These are phyloP conservation scores for Lasioglossum albipes DNA, from an alignment of 1,140 invertebrate genomes.

Conservation along the genomic window DNA sequence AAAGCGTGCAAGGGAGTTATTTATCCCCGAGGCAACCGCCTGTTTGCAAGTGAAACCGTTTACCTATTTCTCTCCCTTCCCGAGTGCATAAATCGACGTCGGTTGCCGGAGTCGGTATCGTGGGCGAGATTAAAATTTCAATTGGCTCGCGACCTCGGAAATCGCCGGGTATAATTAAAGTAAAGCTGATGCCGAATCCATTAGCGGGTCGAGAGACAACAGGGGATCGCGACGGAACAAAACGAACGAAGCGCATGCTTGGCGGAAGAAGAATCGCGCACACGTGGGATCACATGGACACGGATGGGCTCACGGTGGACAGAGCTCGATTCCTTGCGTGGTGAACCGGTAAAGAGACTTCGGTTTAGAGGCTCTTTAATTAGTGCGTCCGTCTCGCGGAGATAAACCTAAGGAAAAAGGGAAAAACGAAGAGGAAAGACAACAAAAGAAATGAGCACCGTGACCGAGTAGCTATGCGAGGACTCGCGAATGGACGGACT, in stretches of 20 bases:
- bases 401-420: constrained; percentile 22
- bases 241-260: not conserved
- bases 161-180: constrained; percentile 6
- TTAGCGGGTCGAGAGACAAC: not conserved
- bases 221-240: not conserved
- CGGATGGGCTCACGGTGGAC: too few species aligned
- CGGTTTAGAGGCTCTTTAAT: constrained; percentile 56
- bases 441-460: constrained; percentile 45
- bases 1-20: not conserved
- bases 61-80: not conserved
- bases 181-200: not conserved
- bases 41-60: not conserved
- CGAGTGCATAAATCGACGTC: not conserved
- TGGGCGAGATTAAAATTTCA: constrained; percentile 14
- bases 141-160: not conserved
- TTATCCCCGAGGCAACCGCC: not conserved
- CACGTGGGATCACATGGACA: not conserved
- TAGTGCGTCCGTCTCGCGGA: constrained; percentile 51
- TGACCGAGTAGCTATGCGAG: constrained; percentile 63
- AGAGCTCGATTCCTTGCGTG: not conserved
- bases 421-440: constrained; percentile 12
- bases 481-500: constrained; percentile 46
- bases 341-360: constrained; percentile 14
- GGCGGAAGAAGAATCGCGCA: not conserved
- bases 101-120: not conserved